A percentile compares a stretch with the other conserved stretches of the same genome.
phyloP scores from a whole-genome alignment of 1,140 invertebrate species.

The Panonychus citri region DNA sequence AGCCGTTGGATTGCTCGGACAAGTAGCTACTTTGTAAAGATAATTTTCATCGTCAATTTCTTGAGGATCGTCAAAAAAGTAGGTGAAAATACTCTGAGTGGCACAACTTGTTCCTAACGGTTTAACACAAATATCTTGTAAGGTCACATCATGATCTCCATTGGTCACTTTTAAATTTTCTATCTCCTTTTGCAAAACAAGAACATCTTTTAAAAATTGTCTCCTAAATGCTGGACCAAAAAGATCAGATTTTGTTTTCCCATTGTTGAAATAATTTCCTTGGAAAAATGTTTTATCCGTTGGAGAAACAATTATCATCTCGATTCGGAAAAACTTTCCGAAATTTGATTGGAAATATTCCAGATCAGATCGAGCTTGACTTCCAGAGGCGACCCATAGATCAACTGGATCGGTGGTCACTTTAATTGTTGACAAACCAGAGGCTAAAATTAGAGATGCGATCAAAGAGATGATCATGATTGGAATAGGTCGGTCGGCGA shows the following conservation, averaged over 20 bases:
- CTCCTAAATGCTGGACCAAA: slow-evolving; percentile 70
- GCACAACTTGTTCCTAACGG: slow-evolving; percentile 50
- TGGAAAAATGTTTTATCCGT: slow-evolving; percentile 9
- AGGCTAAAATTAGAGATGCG: slow-evolving; percentile 32
- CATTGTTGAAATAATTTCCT: not conserved
- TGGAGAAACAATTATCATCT: slow-evolving; percentile 53
- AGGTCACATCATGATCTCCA: slow-evolving; percentile 21
- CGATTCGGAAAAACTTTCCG: slow-evolving; percentile 62
- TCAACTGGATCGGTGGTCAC: slow-evolving; percentile 87
- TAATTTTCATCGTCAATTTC: slow-evolving; percentile 31
- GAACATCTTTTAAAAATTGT: slow-evolving; percentile 45
- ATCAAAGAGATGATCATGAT: slow-evolving; percentile 46
- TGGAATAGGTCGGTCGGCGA: slow-evolving; percentile 45
- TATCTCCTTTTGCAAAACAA: slow-evolving; percentile 46
- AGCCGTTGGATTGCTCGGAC: slow-evolving; percentile 41
- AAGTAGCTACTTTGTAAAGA: slow-evolving; percentile 42
- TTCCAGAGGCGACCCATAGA: slow-evolving; percentile 75
- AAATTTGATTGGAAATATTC: slow-evolving; percentile 79
- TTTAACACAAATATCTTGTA: slow-evolving; percentile 70
- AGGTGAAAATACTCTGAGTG: slow-evolving; percentile 73
- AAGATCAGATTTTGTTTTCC: slow-evolving; percentile 14
- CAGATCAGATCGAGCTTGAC: slow-evolving; percentile 57
- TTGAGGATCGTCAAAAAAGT: slow-evolving; percentile 46
- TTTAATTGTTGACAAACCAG: slow-evolving; percentile 30
- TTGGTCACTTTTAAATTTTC: not conserved